These are phyloP conservation scores for Proteles cristata DNA, from an alignment of 2,113 vertebrate genomes.

Conservation along the genomic window DNA sequence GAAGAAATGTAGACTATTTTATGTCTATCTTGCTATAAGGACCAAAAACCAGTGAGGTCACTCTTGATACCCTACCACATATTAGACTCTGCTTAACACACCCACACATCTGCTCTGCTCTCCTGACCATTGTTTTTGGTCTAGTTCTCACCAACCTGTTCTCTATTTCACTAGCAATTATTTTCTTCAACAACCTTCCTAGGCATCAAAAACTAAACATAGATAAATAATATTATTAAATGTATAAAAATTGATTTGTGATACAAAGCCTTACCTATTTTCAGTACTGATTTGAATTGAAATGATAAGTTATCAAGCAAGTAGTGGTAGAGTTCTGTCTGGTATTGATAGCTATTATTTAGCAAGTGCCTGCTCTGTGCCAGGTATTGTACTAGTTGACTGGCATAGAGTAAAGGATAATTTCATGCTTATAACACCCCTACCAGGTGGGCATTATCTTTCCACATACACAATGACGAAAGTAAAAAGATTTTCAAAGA, in stretches of 20 bases:
- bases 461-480: not conserved
- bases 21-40: not conserved
- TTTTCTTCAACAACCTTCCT: not conserved
- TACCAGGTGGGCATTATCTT: not conserved
- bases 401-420: not conserved
- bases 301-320: not conserved
- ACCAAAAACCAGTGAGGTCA: not conserved
- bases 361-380: not conserved
- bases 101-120: not conserved
- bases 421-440: not conserved
- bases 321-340: not conserved
- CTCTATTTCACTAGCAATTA: not conserved
- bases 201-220: not conserved
- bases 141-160: not conserved
- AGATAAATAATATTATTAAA: not conserved
- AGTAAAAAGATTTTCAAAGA: not conserved
- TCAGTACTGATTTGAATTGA: not conserved
- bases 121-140: not conserved
- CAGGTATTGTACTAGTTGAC: not conserved
- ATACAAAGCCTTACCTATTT: not conserved
- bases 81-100: not conserved
- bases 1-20: constrained; percentile 38
- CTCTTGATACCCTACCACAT: not conserved
- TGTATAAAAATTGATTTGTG: not conserved
- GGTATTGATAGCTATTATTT: not conserved